Conservation (phyloP, 2,888 invertebrate genomes). For the Lycocerus yunnanus region DNA sequence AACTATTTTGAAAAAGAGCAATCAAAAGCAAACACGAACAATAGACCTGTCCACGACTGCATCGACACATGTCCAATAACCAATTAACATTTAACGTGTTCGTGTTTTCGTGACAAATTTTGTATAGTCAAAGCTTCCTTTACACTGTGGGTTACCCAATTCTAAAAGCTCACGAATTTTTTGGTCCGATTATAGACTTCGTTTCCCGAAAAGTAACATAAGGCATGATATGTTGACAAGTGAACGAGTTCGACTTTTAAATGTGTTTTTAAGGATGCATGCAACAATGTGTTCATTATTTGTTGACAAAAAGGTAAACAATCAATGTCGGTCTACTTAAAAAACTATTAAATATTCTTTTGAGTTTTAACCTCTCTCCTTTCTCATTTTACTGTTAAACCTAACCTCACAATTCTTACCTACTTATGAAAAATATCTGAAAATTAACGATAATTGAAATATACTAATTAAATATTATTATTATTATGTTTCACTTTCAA, state of each 20-base stretch:
- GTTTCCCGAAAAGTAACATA: constrained; percentile 43
- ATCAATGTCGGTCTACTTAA: background rate
- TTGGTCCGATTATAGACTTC: constrained; percentile 25
- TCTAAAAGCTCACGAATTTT: constrained; percentile 2
- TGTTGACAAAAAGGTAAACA: background rate
- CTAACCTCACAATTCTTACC: too few species aligned
- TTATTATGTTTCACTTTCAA: background rate
- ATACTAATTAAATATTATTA: too few species aligned
- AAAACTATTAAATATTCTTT: background rate
- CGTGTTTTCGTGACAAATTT: constrained; percentile 48
- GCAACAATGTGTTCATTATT: constrained; percentile 25
- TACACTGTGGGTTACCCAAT: background rate
- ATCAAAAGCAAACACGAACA: constrained; percentile 35
- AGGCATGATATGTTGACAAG: constrained; percentile 55
- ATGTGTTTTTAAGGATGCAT: constrained; percentile 22
- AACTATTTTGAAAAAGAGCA: constrained; percentile 34
- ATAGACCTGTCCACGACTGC: constrained; percentile 44
- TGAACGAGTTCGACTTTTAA: constrained; percentile 46
- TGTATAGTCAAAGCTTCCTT: constrained; percentile 34
- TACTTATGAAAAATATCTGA: background rate
- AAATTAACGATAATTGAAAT: background rate
- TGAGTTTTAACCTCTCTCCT: background rate
- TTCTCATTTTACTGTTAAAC: background rate
- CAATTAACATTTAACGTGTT: constrained; percentile 48
- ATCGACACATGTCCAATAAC: constrained; percentile 51